Base-by-base conservation (phyloP, 2,797 vertebrate species). In the Decapterus maruadsi region DNA sequence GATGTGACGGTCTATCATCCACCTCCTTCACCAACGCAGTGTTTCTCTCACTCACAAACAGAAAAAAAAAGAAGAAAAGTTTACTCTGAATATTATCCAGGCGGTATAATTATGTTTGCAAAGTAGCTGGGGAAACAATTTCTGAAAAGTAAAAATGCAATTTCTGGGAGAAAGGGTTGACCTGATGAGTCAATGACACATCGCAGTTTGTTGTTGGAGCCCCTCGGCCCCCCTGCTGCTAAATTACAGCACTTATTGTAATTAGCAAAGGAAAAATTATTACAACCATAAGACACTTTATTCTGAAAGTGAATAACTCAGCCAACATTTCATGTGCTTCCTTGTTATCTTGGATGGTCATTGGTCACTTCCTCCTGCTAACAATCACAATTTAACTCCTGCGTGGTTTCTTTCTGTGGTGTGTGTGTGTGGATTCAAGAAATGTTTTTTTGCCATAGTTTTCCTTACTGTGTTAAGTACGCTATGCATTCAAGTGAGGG, bases 401-500 rank as follows among this genome's bases (percentile, higher is more conserved):
- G 26, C 3, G 26, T 31, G 58, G 74, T 51, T 38, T 77, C 54
- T 14, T 31, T 54, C 26, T 62, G 67, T 43, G 8, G 60, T 40
- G 43, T 51, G 45, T 54, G 55, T 40, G 9, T 53, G 8, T 72
- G 61, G 16, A 46, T 66, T 26, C 26, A 26, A 26, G 26, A 26
- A 26, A 26, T 26, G 26, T 26, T 26, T 26, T 34, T 34, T 34
- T 34, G 31, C 1, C 4, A 34, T 34, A 6, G 6, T 34, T 6
- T n/a, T 59, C 40, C 80, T 38, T 65, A 77, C 42, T 2, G 31
- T 70, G 43, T 76, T 50, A 56, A 72, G 19, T 26, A 16, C 31
- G 48, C 19, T 26, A 16, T 38, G 48, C 19, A 11, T 50, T 10
- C 19, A 50, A 50, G 17, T 31, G 31, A 20, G 67, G 55, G 54